Evolutionary conservation across 2,797 vertebrate species (phyloP).

Genomic region (Rachycentron canadum): DNA sequence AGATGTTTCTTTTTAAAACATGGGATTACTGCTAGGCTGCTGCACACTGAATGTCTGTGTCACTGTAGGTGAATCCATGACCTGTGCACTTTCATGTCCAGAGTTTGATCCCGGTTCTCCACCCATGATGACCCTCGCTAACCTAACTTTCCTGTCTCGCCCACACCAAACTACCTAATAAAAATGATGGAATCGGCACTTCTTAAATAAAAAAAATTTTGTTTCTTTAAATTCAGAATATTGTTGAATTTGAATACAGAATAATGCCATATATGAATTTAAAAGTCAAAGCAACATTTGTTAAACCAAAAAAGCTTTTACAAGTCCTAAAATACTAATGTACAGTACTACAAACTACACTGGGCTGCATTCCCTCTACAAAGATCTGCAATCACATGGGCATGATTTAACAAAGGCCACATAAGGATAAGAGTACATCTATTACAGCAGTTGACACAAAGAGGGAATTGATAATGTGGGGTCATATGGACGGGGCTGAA

Average conservation of each 20-base stretch:
- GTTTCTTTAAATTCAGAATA: not conserved
- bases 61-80: slow-evolving; percentile 21
- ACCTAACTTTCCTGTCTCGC: slow-evolving; percentile 31
- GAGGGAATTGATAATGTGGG: slow-evolving; percentile 55
- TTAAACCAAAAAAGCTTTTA: slow-evolving; percentile 15
- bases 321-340: slow-evolving; percentile 28
- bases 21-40: not conserved
- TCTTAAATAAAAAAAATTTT: slow-evolving; percentile 45
- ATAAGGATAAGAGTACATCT: slow-evolving; percentile 67
- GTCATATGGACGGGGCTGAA: slow-evolving; percentile 51
- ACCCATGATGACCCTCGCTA: slow-evolving; percentile 30
- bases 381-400: slow-evolving; percentile 69
- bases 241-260: slow-evolving; percentile 1
- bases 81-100: slow-evolving; percentile 39
- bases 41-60: not conserved
- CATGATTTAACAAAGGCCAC: slow-evolving; percentile 72
- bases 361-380: slow-evolving; percentile 22
- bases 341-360: slow-evolving; percentile 27
- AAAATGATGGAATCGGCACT: slow-evolving; percentile 35
- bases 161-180: slow-evolving; percentile 3
- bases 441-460: slow-evolving; percentile 66
- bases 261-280: not conserved
- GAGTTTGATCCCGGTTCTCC: slow-evolving; percentile 39
- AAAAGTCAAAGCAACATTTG: not conserved
- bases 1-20: not conserved